phyloP scores from a whole-genome alignment of 2,888 invertebrate species.

The Orchesellides sinensis region DNA sequence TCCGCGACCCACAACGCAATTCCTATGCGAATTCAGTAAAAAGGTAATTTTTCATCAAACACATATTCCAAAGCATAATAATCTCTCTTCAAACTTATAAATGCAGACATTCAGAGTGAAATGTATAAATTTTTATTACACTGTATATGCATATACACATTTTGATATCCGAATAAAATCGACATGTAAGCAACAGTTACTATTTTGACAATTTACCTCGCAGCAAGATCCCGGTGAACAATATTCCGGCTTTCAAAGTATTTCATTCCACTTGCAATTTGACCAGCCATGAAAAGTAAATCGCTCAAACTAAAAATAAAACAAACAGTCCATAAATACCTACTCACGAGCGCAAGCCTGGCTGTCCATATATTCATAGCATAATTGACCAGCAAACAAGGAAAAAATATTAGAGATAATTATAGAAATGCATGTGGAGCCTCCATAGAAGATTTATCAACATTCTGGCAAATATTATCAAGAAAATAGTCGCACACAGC shows the following conservation, averaged over 20 bases:
- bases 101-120: no score
- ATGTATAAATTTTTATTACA: no score
- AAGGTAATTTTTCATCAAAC: no score
- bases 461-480: background rate
- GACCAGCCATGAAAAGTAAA: conserved; percentile 88
- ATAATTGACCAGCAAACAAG: conserved; percentile 74
- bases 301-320: conserved; percentile 78
- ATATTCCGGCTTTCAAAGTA: conserved; percentile 93
- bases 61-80: no score
- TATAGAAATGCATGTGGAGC: background rate
- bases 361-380: no score
- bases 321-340: no score
- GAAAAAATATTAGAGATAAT: background rate
- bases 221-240: conserved; percentile 92
- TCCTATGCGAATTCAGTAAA: no score
- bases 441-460: background rate
- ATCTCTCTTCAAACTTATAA: no score
- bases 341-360: no score
- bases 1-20: conserved; percentile 89
- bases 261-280: conserved; percentile 93
- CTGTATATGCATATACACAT: no score
- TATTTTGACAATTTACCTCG: conserved; percentile 80
- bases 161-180: no score
- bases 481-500: background rate
- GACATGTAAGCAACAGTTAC: no score